Evolutionary conservation across 2,797 vertebrate genomes (phyloP).

Genomic region (Austrolebias charrua): DNA sequence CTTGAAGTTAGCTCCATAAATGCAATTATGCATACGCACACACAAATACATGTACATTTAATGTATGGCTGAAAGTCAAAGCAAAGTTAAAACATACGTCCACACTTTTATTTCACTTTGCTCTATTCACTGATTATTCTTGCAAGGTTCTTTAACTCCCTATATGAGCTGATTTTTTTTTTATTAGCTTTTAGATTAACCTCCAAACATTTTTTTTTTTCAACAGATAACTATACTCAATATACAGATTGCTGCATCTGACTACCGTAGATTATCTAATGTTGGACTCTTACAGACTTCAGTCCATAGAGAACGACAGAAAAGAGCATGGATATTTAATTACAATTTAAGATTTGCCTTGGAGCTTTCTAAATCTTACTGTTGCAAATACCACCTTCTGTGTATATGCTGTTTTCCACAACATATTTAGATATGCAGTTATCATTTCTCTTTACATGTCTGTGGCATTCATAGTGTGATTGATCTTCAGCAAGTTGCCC

Average conservation of each 20-base stretch:
- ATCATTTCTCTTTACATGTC: no score
- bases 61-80: slow-evolving; percentile 37
- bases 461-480: no score
- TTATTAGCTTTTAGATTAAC: slow-evolving; percentile 16
- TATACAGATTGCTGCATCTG: not conserved
- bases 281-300: not conserved
- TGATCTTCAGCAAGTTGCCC: no score
- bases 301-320: not conserved
- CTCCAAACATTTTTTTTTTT: not conserved
- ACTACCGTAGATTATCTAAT: not conserved
- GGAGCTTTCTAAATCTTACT: not conserved
- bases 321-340: not conserved
- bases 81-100: slow-evolving; percentile 48
- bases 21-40: slow-evolving; percentile 6
- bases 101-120: slow-evolving; percentile 12
- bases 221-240: not conserved
- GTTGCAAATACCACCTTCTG: not conserved
- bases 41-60: not conserved
- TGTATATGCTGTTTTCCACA: no score
- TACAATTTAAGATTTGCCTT: not conserved
- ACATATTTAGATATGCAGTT: no score
- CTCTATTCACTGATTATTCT: slow-evolving; percentile 15
- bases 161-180: slow-evolving; percentile 3
- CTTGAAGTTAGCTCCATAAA: slow-evolving; percentile 22
- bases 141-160: slow-evolving; percentile 20